Conservation (phyloP, 2,113 vertebrate genomes). For the cattle (Bos taurus) region DNA sequence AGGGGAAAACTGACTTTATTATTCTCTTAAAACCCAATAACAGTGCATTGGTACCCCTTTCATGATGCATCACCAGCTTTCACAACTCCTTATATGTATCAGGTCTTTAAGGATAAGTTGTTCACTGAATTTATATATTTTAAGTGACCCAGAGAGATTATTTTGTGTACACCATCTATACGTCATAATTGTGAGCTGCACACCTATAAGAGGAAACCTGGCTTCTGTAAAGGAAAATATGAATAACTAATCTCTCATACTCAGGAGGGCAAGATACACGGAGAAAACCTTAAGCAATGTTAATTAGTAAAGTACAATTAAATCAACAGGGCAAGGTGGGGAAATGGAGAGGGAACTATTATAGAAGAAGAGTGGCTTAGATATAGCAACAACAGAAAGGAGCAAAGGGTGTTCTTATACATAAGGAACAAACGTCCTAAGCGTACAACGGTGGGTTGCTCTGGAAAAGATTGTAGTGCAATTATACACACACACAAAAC, state of each 20-base stretch:
- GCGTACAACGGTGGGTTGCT: neutral
- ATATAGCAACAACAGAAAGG: neutral
- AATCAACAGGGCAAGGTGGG: neutral
- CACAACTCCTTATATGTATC: neutral
- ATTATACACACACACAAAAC: neutral
- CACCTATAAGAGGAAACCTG: neutral
- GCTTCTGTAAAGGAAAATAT: neutral
- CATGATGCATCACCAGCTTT: neutral
- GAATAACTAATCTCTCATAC: neutral
- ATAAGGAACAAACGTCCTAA: neutral
- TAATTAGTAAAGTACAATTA: neutral
- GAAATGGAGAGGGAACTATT: neutral
- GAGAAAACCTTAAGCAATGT: neutral
- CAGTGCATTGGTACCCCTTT: neutral
- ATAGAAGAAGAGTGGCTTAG: neutral
- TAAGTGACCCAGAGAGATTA: neutral
- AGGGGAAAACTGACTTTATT: neutral
- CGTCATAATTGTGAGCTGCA: neutral
- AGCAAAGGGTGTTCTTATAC: neutral
- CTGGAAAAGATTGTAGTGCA: neutral
- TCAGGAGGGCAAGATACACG: neutral
- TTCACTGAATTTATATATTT: neutral
- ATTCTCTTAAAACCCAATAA: neutral
- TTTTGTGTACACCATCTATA: neutral
- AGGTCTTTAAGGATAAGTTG: neutral